Base-by-base conservation (phyloP, 2,888 invertebrate species). In the Monochamus alternatus region DNA sequence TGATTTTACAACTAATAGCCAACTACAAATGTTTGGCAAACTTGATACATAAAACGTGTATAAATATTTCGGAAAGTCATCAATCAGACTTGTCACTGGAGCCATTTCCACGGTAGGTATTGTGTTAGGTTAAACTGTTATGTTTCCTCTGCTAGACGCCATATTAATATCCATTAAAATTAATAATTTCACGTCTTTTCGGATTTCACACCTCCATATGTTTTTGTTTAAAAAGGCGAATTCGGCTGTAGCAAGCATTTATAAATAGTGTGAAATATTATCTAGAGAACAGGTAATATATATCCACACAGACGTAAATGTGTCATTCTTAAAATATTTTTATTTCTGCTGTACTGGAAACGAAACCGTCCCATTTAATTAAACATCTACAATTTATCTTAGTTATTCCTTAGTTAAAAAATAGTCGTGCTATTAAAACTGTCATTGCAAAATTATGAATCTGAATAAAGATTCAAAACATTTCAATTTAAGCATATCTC, bases 21-120 rank as follows among this genome's bases (percentile, higher is more conserved):
- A 51, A 31, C 52, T 73, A 62, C 73, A 73, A 74, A 76, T 74
- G 76, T 77, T 76, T 77, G 77, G 67, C 67, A 68, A 72, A 69
- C 74, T 72, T 72, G 74, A 76, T 76, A 78, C 80, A 75, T 76
- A 74, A 77, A 79, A 77, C 63, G 72, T 76, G 76, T 74, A 78
- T 74, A 80, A 75, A 78, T 76, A 80, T 80, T 78, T 78, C 76
- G 75, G 69, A 66, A 55, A 75, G 77, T 77, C 80, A 80, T 80
- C 77, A 80, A 80, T 80, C 78, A 77, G 74, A 73, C 67, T 38
- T 77, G 76, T 78, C 78, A 67, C 70, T 78, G 70, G 31, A 67
- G 76, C 77, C 76, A 71, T 80, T 76, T 75, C 66, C 67, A 52
- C 8, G 22, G 22, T 22, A 38, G 44, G 43, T 68, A 68, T 68